A percentile compares a stretch with the other conserved stretches of the same genome.
Evolutionary conservation across 2,888 invertebrate genomes (phyloP).

Genomic region (Lepidocyrtoides sp.): DNA sequence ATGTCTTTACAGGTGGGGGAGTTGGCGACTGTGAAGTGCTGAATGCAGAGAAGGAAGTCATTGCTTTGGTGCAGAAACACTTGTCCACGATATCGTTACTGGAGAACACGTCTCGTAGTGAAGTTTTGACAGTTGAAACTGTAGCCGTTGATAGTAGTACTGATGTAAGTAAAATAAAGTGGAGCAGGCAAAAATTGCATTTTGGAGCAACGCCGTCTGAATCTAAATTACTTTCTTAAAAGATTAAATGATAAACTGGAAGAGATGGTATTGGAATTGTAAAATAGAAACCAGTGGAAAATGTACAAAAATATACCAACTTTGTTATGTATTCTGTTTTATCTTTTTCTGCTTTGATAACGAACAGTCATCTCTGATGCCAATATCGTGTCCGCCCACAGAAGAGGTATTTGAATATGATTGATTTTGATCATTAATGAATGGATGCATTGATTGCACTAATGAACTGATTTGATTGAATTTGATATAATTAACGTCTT

Average conservation of each 20-base stretch:
- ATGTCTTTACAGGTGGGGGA: conserved; percentile 75
- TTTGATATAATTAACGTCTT: no score
- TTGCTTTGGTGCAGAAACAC: conserved; percentile 79
- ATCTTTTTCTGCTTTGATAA: background rate
- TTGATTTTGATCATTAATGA: no score
- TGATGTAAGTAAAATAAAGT: conserved; percentile 55
- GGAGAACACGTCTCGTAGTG: conserved; percentile 78
- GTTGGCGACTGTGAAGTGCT: conserved; percentile 80
- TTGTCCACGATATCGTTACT: conserved; percentile 78
- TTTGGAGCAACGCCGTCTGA: background rate
- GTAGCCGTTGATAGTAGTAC: conserved; percentile 19
- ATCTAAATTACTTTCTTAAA: background rate
- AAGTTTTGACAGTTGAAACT: conserved; percentile 76
- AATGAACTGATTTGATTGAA: no score
- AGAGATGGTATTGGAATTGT: background rate
- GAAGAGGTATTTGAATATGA: no score
- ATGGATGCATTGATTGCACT: no score
- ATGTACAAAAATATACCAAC: no score
- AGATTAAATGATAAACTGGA: background rate
- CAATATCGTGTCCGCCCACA: conserved; percentile 79
- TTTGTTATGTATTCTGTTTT: no score
- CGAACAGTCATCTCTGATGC: conserved; percentile 68
- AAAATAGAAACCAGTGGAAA: no score
- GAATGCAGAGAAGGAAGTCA: conserved; percentile 77
- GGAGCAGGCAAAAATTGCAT: background rate